These are phyloP conservation scores for Semnornis frantzii DNA, from an alignment of 2,113 vertebrate species.

Conservation along the genomic window DNA sequence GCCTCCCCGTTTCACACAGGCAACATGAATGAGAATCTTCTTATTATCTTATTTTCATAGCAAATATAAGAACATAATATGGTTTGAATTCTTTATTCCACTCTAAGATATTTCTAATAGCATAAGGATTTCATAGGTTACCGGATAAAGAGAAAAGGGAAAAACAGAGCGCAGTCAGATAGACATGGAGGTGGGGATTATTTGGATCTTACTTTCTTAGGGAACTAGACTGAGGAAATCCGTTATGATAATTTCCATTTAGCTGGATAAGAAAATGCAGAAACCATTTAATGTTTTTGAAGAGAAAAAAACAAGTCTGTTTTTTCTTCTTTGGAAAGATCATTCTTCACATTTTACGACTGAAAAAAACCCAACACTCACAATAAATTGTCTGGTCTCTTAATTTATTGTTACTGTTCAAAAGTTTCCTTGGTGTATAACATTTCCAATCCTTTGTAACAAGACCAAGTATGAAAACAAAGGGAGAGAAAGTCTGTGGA, in stretches of 20 bases:
- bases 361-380: neutral
- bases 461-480: conserved; percentile 30
- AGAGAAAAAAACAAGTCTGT: neutral
- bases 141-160: neutral
- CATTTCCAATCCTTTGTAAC: conserved; percentile 26
- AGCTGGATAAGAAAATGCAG: neutral
- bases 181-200: neutral
- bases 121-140: neutral
- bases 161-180: neutral
- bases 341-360: neutral
- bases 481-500: conserved; percentile 4
- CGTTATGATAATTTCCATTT: neutral
- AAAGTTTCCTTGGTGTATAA: conserved; percentile 19
- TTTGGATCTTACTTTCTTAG: neutral
- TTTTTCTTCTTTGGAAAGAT: neutral
- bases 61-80: neutral
- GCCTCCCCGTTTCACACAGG: neutral
- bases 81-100: neutral
- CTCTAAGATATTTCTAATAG: neutral
- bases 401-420: conserved; percentile 31
- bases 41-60: neutral
- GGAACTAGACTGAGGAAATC: neutral
- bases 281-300: neutral
- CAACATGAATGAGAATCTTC: neutral
- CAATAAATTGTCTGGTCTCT: neutral